Conservation (phyloP, 2,888 invertebrate species). For the Morpho achilles region DNA sequence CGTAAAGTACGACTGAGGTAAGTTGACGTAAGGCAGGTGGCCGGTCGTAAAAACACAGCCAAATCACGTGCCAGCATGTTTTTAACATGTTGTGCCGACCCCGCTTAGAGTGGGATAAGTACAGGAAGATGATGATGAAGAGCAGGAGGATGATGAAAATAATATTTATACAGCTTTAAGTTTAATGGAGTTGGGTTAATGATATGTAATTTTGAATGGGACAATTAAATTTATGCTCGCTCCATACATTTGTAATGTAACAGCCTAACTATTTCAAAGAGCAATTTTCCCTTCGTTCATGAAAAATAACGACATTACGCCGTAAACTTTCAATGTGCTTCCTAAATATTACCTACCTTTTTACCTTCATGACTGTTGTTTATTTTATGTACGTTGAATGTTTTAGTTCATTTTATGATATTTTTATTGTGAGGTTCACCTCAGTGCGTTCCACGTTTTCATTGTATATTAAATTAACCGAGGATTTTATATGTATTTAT, state of each 20-base stretch:
- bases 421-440: conserved; percentile 54
- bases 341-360: conserved; percentile 37
- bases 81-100: no score
- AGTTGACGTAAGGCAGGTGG: no score
- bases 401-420: conserved; percentile 29
- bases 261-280: conserved; percentile 10
- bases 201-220: no score
- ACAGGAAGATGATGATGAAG: no score
- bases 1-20: no score
- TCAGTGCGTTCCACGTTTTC: conserved; percentile 45
- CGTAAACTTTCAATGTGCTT: conserved; percentile 52
- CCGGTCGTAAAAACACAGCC: no score
- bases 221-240: background rate
- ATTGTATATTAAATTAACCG: conserved; percentile 46
- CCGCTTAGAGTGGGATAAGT: no score
- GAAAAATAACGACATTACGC: conserved; percentile 55
- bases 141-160: no score
- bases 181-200: no score
- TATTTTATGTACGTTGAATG: conserved; percentile 23
- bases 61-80: no score
- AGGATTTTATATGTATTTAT: conserved; percentile 32
- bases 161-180: no score
- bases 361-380: conserved; percentile 28
- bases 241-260: conserved; percentile 1
- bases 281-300: conserved; percentile 37